Evolutionary conservation across 2,797 vertebrate genomes (phyloP).

Genomic region (Pangasius krempfi): DNA sequence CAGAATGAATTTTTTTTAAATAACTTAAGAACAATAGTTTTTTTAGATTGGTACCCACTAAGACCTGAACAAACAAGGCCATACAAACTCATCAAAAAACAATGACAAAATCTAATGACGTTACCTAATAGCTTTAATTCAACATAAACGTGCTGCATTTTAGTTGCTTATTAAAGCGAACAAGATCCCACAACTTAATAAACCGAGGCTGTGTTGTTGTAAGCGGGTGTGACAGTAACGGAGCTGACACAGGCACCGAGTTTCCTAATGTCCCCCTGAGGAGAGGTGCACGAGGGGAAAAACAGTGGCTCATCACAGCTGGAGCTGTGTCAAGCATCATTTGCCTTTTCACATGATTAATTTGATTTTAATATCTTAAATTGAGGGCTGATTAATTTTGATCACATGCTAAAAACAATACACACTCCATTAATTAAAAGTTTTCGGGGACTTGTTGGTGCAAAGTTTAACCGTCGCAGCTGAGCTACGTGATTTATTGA

Average conservation of each 20-base stretch:
- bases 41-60: neutral
- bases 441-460: conserved; percentile 77
- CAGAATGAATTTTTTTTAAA: neutral
- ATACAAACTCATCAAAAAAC: neutral
- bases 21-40: neutral
- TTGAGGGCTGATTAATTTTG: conserved; percentile 99
- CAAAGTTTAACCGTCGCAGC: conserved; percentile 77
- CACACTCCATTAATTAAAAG: conserved; percentile 93
- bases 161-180: conserved; percentile 44
- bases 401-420: conserved; percentile 98
- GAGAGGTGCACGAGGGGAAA: conserved; percentile 86
- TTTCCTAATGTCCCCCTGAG: conserved; percentile 96
- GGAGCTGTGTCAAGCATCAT: conserved; percentile 99
- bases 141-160: conserved; percentile 86
- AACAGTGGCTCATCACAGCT: conserved; percentile 96
- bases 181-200: conserved; percentile 52
- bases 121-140: conserved; percentile 61
- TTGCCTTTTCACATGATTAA: conserved; percentile 99
- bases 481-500: conserved; percentile 77
- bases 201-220: conserved; percentile 44
- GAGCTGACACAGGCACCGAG: conserved; percentile 96
- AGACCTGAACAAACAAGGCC: neutral
- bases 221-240: conserved; percentile 93
- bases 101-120: neutral
- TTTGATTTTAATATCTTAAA: conserved; percentile 99